These are phyloP conservation scores for Aeoliscus strigatus DNA, from an alignment of 2,797 vertebrate genomes.

Conservation along the genomic window DNA sequence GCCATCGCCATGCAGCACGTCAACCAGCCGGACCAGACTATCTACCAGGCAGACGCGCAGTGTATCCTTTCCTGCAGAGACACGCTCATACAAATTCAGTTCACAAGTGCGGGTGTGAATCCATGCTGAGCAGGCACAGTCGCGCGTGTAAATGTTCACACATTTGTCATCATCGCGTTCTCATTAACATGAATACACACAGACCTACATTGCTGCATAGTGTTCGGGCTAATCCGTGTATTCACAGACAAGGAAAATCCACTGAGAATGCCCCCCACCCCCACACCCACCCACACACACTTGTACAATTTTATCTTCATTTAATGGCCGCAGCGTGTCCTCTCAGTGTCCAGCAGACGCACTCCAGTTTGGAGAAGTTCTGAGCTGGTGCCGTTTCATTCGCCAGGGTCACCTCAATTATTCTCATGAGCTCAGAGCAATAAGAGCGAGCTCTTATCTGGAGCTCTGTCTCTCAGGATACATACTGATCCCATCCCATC, in stretches of 20 bases:
- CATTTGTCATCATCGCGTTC: too few relatives aligned
- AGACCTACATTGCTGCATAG: too few relatives aligned
- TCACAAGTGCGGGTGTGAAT: not conserved
- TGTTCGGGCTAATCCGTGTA: too few relatives aligned
- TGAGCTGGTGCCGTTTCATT: slow-evolving; percentile 2
- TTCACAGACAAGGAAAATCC: too few relatives aligned
- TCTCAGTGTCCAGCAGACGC: not conserved
- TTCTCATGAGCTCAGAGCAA: not conserved
- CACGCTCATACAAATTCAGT: not conserved
- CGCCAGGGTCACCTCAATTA: not conserved
- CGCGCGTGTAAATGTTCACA: slow-evolving; percentile 3
- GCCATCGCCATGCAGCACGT: slow-evolving; percentile 98
- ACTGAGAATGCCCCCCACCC: too few relatives aligned
- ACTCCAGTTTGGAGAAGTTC: slow-evolving; percentile 4
- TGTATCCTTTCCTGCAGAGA: slow-evolving; percentile 81
- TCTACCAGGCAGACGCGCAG: slow-evolving; percentile 97
- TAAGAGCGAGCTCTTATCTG: not conserved
- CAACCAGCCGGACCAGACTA: slow-evolving; percentile 98
- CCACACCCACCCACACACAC: not conserved
- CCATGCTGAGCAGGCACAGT: not conserved
- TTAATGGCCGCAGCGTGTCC: not conserved
- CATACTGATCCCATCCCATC: not conserved
- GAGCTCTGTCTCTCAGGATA: not conserved
- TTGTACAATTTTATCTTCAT: not conserved
- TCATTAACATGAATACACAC: too few relatives aligned